Base-by-base conservation (phyloP, 2,888 invertebrate genomes). In the Sclerodermus sp. region DNA sequence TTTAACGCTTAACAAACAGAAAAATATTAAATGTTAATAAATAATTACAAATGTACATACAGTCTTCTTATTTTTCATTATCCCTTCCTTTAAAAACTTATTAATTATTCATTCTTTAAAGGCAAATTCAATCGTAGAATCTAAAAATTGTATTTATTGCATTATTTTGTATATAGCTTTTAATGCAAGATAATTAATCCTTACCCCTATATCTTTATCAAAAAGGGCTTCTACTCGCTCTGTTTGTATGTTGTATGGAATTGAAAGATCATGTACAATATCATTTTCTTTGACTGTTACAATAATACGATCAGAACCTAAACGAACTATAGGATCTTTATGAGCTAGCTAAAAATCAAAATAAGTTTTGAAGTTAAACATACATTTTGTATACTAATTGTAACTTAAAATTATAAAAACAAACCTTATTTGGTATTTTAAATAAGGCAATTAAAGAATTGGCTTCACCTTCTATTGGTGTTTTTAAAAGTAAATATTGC, bases 271-370 rank as follows among this genome's bases (percentile, higher is more conserved):
- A 42, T 89, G 82, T 8, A 83, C 69, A 60, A 86, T 84, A 55
- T 82, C 84, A 54, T 81, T 74, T 36, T 83, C 83, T 52, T 81
- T 81, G 0, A 84, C 84, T 64, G 88, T 87, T 36, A 91, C 72
- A 10, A 90, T 79, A 49, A 91, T 81, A 51, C 91, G 83, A 76
- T 91, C 90, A 71, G 88, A 87, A n/a, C 89, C 88, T 18, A 90
- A 78, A 74, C 89, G 86, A 47, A 91, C 84, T 71, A 46, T 48
- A 4, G 65, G 41, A 41, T 67, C 17, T 38, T 84, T 82, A 51
- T 31, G n/a, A 16, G 83, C 77, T 87, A 87, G 67, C 12, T 23
- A 71, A 75, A 15, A 58, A 64, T 13, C 8, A 47, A 0, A 12
- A 42, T 2, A 42, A 42, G 4, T 42, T 42, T 39, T 14, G 4